phyloP scores from a whole-genome alignment of 2,113 vertebrate species.

The Helogale parvula region DNA sequence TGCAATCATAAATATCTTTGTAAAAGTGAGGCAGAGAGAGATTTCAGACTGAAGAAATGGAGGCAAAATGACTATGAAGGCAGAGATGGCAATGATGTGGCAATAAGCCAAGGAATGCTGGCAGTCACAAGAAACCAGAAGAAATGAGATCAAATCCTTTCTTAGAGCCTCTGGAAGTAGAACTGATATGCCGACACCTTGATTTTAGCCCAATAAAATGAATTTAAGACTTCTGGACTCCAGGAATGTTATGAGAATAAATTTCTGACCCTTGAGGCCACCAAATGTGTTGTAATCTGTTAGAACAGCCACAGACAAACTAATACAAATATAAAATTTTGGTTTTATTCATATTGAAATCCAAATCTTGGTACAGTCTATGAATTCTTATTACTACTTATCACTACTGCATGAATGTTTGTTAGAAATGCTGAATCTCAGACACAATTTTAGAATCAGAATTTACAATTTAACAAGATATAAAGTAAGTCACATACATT shows the following conservation, averaged over 20 bases:
- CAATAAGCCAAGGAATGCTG: background rate
- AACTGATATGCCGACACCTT: background rate
- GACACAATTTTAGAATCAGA: background rate
- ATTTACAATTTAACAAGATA: background rate
- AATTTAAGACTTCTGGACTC: background rate
- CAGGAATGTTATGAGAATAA: background rate
- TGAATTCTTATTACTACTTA: background rate
- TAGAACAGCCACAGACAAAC: background rate
- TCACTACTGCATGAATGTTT: background rate
- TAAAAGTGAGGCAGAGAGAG: background rate
- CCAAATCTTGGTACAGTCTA: background rate
- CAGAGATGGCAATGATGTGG: background rate
- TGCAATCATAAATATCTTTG: background rate
- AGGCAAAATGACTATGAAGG: fast-evolving
- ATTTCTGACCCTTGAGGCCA: background rate
- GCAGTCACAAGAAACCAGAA: background rate
- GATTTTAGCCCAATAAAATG: background rate
- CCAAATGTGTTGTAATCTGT: background rate
- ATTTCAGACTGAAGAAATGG: background rate
- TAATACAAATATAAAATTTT: background rate
- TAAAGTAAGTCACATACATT: background rate
- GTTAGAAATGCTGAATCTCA: background rate
- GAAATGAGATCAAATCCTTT: background rate
- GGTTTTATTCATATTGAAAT: background rate
- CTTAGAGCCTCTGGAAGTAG: background rate